A percentile compares a stretch with the other conserved stretches of the same genome.
phyloP scores from a whole-genome alignment of 2,113 vertebrate species.

The Synodontis membranacea region DNA sequence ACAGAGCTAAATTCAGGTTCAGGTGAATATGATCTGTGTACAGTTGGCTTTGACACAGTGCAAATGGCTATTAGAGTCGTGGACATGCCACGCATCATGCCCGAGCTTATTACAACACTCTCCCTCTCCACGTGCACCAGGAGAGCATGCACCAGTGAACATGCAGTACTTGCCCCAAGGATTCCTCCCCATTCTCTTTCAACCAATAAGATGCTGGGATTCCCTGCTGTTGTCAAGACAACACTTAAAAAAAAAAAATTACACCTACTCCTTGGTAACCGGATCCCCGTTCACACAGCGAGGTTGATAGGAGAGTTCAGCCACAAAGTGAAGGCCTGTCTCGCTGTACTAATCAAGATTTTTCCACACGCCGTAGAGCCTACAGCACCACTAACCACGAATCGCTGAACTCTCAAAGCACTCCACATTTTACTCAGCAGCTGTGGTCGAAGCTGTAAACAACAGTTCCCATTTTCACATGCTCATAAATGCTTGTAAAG shows the following conservation, averaged over 20 bases:
- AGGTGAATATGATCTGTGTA: background rate
- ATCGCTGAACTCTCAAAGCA: background rate
- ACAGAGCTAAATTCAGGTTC: background rate
- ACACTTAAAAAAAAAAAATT: conserved; percentile 51
- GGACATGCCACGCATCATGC: background rate
- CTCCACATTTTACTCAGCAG: conserved; percentile 11
- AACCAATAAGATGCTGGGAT: conserved; percentile 53
- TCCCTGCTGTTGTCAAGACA: conserved; percentile 64
- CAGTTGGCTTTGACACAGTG: background rate
- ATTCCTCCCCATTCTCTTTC: conserved; percentile 24
- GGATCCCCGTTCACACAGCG: conserved; percentile 36
- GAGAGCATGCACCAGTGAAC: conserved; percentile 18
- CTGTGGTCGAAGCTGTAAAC: background rate
- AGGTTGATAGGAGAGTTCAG: background rate
- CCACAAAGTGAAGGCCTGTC: background rate
- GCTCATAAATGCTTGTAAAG: background rate
- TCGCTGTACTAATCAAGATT: conserved; percentile 9
- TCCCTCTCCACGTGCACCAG: conserved; percentile 18
- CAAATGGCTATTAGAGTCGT: background rate
- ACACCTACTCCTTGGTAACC: conserved; percentile 57
- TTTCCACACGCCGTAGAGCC: background rate
- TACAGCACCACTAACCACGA: background rate
- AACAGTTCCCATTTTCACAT: background rate
- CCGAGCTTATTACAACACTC: background rate
- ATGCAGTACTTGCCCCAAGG: background rate